Evolutionary conservation across 64 coral and sea anemone species (phyloP).

Genomic region (Cladopsammia gracilis): DNA sequence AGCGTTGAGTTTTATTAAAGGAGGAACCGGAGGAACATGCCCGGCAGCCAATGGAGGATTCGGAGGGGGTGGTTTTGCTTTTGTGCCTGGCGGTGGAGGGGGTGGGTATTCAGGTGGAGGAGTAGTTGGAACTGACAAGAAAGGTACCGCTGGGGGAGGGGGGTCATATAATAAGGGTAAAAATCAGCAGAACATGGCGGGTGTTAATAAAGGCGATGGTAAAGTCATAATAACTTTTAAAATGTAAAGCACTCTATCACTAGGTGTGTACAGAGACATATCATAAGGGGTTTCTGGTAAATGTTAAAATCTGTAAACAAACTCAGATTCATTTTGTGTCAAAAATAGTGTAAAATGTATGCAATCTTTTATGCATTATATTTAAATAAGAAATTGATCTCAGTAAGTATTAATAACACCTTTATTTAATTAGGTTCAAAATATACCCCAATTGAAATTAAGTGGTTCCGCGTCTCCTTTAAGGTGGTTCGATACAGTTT

Average conservation of each 20-base stretch:
- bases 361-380: too few species aligned
- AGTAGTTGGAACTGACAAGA: background rate
- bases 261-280: too few species aligned
- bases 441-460: too few species aligned
- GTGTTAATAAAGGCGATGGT: conserved; percentile 76
- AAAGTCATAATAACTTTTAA: conserved; percentile 41
- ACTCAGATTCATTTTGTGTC: too few species aligned
- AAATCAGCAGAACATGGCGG: conserved; percentile 57
- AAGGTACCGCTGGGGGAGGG: conserved; percentile 76
- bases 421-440: too few species aligned
- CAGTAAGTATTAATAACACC: too few species aligned
- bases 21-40: background rate
- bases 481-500: too few species aligned
- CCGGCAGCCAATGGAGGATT: conserved; percentile 19
- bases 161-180: conserved; percentile 73
- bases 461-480: too few species aligned
- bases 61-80: conserved; percentile 62
- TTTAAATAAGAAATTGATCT: too few species aligned
- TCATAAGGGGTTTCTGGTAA: too few species aligned
- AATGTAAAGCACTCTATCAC: background rate
- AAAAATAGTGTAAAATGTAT: too few species aligned
- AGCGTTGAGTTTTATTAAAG: conserved; percentile 27
- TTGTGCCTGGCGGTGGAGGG: conserved; percentile 46
- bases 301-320: too few species aligned
- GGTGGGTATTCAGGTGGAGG: conserved; percentile 75